These are phyloP conservation scores for Podotricha telesiphe DNA, from an alignment of 2,888 invertebrate species.

Conservation along the genomic window DNA sequence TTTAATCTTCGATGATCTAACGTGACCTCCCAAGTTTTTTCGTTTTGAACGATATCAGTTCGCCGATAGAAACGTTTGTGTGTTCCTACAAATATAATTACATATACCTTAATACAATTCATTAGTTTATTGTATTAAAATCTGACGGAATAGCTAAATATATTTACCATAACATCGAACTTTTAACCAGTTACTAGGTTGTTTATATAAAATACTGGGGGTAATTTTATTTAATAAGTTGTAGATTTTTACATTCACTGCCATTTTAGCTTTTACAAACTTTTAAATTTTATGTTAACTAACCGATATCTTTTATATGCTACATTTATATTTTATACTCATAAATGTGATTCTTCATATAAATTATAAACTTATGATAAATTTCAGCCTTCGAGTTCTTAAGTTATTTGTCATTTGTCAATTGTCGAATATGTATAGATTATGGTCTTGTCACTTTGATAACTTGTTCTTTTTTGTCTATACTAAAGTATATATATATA, in stretches of 20 bases:
- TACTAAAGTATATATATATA: no score
- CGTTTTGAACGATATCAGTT: slow-evolving; percentile 87
- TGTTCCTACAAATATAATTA: slow-evolving; percentile 61
- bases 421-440: no score
- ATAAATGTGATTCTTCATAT: neutral
- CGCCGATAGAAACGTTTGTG: slow-evolving; percentile 89
- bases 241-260: slow-evolving; percentile 27
- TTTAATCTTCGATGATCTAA: slow-evolving; percentile 95
- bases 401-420: no score
- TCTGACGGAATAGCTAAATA: neutral
- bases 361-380: no score
- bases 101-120: neutral
- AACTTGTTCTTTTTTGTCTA: no score
- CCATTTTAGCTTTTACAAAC: neutral
- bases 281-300: neutral
- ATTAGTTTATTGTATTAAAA: slow-evolving; percentile 58
- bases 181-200: slow-evolving; percentile 17
- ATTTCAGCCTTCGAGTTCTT: no score
- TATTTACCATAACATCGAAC: slow-evolving; percentile 41
- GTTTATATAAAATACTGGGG: slow-evolving; percentile 5
- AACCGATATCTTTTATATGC: neutral
- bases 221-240: slow-evolving; percentile 17
- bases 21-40: slow-evolving; percentile 91
- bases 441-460: no score
- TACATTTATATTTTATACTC: neutral